Percentiles rank a stretch among this genome's conserved stretches.
These are phyloP conservation scores for Dunckerocampus dactyliophorus DNA, from an alignment of 2,113 vertebrate genomes.

Conservation along the genomic window DNA sequence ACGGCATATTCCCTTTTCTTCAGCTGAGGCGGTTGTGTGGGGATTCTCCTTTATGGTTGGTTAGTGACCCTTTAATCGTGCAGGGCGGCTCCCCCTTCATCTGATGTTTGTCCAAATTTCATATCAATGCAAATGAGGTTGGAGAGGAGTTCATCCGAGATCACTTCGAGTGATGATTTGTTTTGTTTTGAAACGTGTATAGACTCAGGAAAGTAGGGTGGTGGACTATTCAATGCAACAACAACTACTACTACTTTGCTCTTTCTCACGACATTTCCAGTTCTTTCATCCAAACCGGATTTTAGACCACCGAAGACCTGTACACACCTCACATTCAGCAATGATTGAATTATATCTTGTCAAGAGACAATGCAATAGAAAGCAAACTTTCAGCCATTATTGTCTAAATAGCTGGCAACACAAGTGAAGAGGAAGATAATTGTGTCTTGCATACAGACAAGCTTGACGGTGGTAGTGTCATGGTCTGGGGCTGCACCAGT, in stretches of 20 bases:
- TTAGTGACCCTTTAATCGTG: slow-evolving; percentile 49
- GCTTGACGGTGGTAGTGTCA: no score
- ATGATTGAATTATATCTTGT: no score
- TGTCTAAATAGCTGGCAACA: no score
- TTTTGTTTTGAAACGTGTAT: slow-evolving; percentile 18
- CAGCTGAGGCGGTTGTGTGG: slow-evolving; percentile 17
- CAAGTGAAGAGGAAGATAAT: no score
- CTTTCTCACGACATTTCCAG: background rate
- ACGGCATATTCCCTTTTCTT: slow-evolving; percentile 37
- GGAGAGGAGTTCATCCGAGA: slow-evolving; percentile 38
- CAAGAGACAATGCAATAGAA: no score
- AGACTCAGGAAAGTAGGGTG: slow-evolving; percentile 22
- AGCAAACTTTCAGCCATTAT: no score
- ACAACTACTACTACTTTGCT: slow-evolving; percentile 14
- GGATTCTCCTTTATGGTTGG: slow-evolving; percentile 50
- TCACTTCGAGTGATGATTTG: slow-evolving; percentile 29
- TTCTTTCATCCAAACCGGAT: background rate
- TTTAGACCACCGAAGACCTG: no score
- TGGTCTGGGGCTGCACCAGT: no score
- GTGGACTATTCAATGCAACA: slow-evolving; percentile 43
- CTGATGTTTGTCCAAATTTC: slow-evolving; percentile 45
- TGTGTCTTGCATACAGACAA: no score
- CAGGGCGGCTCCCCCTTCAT: slow-evolving; percentile 34
- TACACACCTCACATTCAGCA: no score
- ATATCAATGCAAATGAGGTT: slow-evolving; percentile 62